Evolutionary conservation across 2,797 vertebrate species (phyloP).

Genomic region (Leptatherina wallacei): DNA sequence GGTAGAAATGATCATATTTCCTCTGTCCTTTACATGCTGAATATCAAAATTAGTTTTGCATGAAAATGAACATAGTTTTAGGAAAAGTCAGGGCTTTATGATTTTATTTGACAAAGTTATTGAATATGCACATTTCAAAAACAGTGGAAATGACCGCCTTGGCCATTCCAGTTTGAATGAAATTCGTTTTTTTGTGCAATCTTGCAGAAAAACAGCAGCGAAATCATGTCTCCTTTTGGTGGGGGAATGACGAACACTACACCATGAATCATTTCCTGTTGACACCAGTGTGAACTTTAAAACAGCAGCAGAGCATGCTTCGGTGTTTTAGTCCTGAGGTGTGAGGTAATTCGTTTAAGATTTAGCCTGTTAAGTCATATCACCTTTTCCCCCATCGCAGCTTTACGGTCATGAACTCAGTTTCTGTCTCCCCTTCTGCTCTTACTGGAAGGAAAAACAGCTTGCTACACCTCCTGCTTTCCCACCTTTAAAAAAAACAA

Average conservation of each 20-base stretch:
- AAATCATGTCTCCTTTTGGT: background rate
- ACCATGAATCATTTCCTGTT: background rate
- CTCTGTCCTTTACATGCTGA: no score
- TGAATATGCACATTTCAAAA: no score
- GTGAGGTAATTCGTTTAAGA: background rate
- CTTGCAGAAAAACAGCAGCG: background rate
- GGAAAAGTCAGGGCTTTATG: no score
- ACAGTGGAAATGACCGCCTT: no score
- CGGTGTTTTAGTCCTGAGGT: background rate
- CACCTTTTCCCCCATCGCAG: background rate
- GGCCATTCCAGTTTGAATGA: background rate
- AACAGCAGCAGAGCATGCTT: background rate
- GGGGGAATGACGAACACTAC: background rate
- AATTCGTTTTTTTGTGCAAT: background rate
- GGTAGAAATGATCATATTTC: no score
- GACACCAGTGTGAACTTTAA: conserved; percentile 9
- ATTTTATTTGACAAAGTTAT: no score
- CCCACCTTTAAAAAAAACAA: conserved; percentile 25
- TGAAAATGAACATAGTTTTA: no score
- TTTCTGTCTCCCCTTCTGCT: conserved; percentile 6
- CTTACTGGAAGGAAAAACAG: conserved; percentile 17
- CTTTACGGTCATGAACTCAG: conserved; percentile 1
- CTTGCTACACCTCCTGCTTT: conserved; percentile 26
- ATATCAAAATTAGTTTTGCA: no score
- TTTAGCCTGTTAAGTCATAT: background rate